Base-by-base conservation (phyloP, 2,888 invertebrate genomes). In the Scaptomyza polygonia region DNA sequence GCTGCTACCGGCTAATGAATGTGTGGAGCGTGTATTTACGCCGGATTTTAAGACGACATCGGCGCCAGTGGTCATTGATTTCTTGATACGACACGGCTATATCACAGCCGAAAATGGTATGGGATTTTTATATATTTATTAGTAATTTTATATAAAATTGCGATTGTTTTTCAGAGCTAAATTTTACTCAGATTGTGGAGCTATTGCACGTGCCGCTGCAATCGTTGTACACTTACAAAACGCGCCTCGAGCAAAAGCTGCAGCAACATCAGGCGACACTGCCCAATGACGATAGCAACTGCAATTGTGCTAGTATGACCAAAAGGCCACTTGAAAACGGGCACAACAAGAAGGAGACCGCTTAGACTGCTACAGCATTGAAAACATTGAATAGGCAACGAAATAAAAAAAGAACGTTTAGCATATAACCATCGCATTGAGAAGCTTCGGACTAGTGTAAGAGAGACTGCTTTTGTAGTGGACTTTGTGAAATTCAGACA, bases 1-100 rank as follows among this genome's bases (percentile, higher is more conserved):
- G 91, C 92, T 98, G 74, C 93, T 97, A 66, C 95, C 97, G 45
- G 96, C 97, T 18, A 94, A 94, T 79, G 96, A 98, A 91, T 96
- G 96, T 88, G 92, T 97, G 81, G 96, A 97, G 82, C 94, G 96
- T 89, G 95, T 97, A 58, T 94, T 96, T 43, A 94, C 95, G 9
- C 94, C 96, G 0, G 95, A 97, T 79, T 98, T 98, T 91, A 99
- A 98, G 92, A 97, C 97, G 42, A 98, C 98, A 51, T 97, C 97
- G 91, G 96, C 96, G 69, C 96, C 98, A 44, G 96, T 98, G 52
- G 95, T 97, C 36, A 93, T 98, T 80, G 98, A 98, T 92, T 98
- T 98, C 92, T 93, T 98, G 86, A 96, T 98, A 89, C 94, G 98
- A 89, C 97, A 97, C 92, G 97, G 98, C 59, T 94, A 95, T 80